phyloP scores from a whole-genome alignment of 2,888 invertebrate species.

The Herminia tarsipennalis region DNA sequence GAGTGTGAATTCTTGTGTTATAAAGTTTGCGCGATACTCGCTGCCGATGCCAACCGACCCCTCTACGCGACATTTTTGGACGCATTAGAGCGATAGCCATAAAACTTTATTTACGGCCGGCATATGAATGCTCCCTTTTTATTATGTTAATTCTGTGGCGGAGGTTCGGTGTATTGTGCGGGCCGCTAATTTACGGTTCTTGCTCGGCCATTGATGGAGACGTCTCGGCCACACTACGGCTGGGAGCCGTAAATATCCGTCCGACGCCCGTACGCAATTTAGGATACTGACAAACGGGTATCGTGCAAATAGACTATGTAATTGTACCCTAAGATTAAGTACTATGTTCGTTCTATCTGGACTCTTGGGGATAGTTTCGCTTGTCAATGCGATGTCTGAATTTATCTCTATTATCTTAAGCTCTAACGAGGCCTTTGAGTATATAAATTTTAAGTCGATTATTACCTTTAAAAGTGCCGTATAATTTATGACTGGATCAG shows the following conservation, averaged over 20 bases:
- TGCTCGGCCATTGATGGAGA: slow-evolving; percentile 38
- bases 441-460: too few relatives aligned
- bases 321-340: slow-evolving; percentile 41
- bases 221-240: slow-evolving; percentile 32
- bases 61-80: slow-evolving; percentile 70
- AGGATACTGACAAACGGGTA: slow-evolving; percentile 39
- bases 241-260: slow-evolving; percentile 35
- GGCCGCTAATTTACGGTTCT: slow-evolving; percentile 68
- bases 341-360: slow-evolving; percentile 10
- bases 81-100: slow-evolving; percentile 79
- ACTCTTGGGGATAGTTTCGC: slow-evolving; percentile 25
- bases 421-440: too few relatives aligned
- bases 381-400: too few relatives aligned
- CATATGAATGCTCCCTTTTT: slow-evolving; percentile 79
- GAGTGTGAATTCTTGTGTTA: slow-evolving; percentile 49
- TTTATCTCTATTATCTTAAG: too few relatives aligned
- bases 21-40: slow-evolving; percentile 49
- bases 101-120: slow-evolving; percentile 79
- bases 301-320: slow-evolving; percentile 33
- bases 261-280: slow-evolving; percentile 39
- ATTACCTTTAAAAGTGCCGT: too few relatives aligned
- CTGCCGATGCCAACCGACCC: slow-evolving; percentile 12
- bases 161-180: slow-evolving; percentile 54
- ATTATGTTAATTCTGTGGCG: slow-evolving; percentile 79
- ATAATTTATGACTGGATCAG: background rate